A percentile compares a stretch with the other conserved stretches of the same genome.
Evolutionary conservation across 2,888 invertebrate genomes (phyloP).

Genomic region (Meganola albula): DNA sequence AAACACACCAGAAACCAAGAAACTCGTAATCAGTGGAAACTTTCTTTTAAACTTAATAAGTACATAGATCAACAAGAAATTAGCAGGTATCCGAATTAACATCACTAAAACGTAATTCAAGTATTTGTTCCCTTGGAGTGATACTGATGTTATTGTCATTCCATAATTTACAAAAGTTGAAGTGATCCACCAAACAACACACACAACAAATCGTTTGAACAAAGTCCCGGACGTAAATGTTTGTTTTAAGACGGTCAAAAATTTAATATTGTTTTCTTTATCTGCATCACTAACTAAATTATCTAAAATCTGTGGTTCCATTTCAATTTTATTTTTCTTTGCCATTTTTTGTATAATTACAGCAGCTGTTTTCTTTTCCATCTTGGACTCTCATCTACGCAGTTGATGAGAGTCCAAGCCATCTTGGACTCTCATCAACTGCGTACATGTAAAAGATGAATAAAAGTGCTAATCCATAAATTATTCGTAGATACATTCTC

Average conservation of each 20-base stretch:
- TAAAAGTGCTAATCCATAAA: conserved; percentile 83
- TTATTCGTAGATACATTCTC: conserved; percentile 80
- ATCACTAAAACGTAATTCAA: conserved; percentile 82
- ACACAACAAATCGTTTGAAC: conserved; percentile 52
- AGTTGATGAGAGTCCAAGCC: too few relatives aligned
- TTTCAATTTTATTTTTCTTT: conserved; percentile 47
- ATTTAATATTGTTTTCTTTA: conserved; percentile 31
- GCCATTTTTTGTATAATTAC: conserved; percentile 80
- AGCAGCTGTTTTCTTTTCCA: conserved; percentile 85
- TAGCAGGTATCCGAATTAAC: conserved; percentile 78
- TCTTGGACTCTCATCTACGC: conserved; percentile 86
- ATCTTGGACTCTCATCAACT: too few relatives aligned
- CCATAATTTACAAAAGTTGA: conserved; percentile 89
- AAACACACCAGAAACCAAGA: conserved; percentile 73
- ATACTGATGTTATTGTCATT: conserved; percentile 84
- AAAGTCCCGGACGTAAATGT: conserved; percentile 51
- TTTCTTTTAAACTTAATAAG: conserved; percentile 76
- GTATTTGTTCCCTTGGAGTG: conserved; percentile 85
- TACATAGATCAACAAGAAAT: conserved; percentile 70
- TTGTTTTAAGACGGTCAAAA: conserved; percentile 38
- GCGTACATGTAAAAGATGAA: conserved; percentile 81
- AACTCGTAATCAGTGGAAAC: conserved; percentile 72
- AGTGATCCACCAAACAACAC: conserved; percentile 73
- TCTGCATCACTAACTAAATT: conserved; percentile 29
- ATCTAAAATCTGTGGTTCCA: conserved; percentile 43